Conservation (phyloP, 2,113 vertebrate genomes). For the Malurus melanocephalus region DNA sequence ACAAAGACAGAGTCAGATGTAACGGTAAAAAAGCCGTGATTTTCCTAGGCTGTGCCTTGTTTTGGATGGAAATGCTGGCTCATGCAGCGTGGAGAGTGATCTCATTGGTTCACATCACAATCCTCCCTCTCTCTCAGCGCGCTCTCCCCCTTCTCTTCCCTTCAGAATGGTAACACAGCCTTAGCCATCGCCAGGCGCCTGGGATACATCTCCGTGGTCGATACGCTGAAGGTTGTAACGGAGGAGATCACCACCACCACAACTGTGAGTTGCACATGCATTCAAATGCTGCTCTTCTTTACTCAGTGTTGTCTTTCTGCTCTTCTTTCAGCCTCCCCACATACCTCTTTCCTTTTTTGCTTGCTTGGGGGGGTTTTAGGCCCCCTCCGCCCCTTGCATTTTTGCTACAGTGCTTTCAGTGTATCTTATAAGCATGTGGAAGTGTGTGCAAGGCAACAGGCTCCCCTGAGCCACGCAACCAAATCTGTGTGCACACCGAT, state of each 20-base stretch:
- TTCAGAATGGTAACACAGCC: slow-evolving; percentile 96
- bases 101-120: slow-evolving; percentile 67
- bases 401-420: not conserved
- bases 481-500: not conserved
- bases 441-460: not conserved
- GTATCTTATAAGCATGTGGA: not conserved
- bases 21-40: slow-evolving; percentile 61
- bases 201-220: slow-evolving; percentile 97
- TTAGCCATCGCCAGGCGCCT: slow-evolving; percentile 93
- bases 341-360: not conserved
- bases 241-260: slow-evolving; percentile 94
- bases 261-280: slow-evolving; percentile 77
- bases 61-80: slow-evolving; percentile 81
- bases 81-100: slow-evolving; percentile 62
- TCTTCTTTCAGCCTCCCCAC: not conserved
- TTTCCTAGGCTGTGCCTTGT: slow-evolving; percentile 74
- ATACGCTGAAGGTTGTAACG: slow-evolving; percentile 95
- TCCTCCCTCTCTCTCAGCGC: slow-evolving; percentile 57
- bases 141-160: slow-evolving; percentile 22
- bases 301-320: not conserved
- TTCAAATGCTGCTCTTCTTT: not conserved
- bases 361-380: not conserved
- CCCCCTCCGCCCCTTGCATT: not conserved
- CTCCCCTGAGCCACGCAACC: not conserved
- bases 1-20: slow-evolving; percentile 72